Base-by-base conservation (phyloP, 2,888 invertebrate genomes). In the Drosophila fungiperda region DNA sequence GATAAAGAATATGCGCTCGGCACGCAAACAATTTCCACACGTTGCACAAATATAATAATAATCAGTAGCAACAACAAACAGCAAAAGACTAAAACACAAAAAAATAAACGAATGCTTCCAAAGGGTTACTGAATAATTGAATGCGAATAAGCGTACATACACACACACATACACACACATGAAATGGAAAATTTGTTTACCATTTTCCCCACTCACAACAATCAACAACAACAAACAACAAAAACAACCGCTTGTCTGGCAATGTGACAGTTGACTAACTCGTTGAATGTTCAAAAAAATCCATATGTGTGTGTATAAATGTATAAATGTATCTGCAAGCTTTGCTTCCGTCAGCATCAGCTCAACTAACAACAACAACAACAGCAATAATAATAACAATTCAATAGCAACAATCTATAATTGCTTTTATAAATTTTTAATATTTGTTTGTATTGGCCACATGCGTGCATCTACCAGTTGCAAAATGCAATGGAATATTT, bases 221-320 rank as follows among this genome's bases (percentile, higher is more conserved):
- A 71, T 45, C 40, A 68, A 57, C 63, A 48, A 29, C 29, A 29
- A 29, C 42, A 45, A 69, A 63, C 53, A 67, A 45, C 49, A 29
- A 53, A 59, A 61, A 26, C 52, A 53, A 42, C 52, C 45, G n/a
- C 57, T 61, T 66, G 73, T 69, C 52, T 71, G 60, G 68, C 75
- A 71, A 66, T 87, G 86, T 87, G 87, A 87, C 87, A 87, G 90
- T 89, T 90, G 87, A 87, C 90, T 90, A 87, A 89, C 86, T 90
- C 75, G 78, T 78, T 74, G 81, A 72, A 74, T 73, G 87, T 54
- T 58, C 53, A 54, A 65, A 55, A 63, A 45, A 53, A 61, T 68
- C 79, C 35, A 64, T 50, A 66, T 63, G 33, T 42, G 63, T 42
- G 2, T 38, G 17, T 17, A 9, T 40, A 20, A 3, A 59, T 62